Evolutionary conservation across 2,888 invertebrate genomes (phyloP).

Genomic region (Heteromurus nitidus): DNA sequence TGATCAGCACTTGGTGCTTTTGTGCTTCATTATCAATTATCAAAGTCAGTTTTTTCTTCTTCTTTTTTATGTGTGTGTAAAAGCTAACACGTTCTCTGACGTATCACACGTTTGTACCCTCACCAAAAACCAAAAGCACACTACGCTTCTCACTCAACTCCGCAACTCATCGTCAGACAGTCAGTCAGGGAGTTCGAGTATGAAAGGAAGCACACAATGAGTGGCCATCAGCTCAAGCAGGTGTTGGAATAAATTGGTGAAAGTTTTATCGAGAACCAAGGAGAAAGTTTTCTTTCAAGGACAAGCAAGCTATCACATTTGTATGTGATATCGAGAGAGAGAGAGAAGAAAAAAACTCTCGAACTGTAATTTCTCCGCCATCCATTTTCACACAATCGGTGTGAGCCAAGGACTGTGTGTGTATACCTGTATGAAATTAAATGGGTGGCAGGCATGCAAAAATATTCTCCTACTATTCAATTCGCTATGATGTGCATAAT

Average conservation of each 20-base stretch:
- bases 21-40: neutral
- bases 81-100: neutral
- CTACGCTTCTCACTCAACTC: no score
- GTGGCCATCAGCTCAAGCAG: constrained; percentile 26
- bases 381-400: no score
- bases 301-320: neutral
- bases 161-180: no score
- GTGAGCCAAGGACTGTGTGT: neutral
- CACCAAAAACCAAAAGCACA: neutral
- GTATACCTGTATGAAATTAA: neutral
- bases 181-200: neutral
- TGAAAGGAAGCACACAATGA: neutral
- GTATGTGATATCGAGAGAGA: neutral
- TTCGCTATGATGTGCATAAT: neutral
- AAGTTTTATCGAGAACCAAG: constrained; percentile 25
- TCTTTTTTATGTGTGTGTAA: neutral
- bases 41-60: neutral
- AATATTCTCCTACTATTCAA: neutral
- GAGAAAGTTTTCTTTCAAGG: constrained; percentile 25
- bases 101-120: neutral
- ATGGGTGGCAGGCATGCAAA: neutral
- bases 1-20: no score
- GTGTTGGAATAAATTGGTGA: constrained; percentile 27
- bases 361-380: no score
- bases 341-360: neutral